phyloP scores from a whole-genome alignment of 2,797 vertebrate species.

The Alcedo atthis region DNA sequence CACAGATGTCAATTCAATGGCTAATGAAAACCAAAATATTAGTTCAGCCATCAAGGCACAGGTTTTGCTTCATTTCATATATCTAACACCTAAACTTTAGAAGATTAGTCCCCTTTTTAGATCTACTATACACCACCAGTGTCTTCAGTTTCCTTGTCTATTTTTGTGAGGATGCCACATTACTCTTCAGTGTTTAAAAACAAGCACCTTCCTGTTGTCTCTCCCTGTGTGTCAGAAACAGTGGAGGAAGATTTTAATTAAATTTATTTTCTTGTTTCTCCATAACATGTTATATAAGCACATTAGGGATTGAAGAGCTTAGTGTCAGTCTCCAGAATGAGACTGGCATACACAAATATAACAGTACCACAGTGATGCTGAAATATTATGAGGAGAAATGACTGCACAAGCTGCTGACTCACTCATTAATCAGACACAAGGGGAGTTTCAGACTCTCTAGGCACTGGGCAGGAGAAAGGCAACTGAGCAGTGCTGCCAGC shows the following conservation, averaged over 20 bases:
- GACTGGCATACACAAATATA: conserved; percentile 9
- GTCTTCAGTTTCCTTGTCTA: neutral
- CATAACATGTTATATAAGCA: conserved; percentile 39
- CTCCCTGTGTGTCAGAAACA: neutral
- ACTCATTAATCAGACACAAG: neutral
- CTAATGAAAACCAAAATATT: neutral
- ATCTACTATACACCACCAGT: neutral
- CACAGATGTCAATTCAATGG: neutral
- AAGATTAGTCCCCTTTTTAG: neutral
- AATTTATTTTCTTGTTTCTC: conserved; percentile 24
- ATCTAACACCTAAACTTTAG: neutral
- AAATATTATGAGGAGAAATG: neutral
- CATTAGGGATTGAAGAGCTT: conserved; percentile 45
- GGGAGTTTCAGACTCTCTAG: neutral
- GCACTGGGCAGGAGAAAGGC: neutral
- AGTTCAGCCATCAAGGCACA: neutral
- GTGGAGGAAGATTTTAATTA: conserved; percentile 35
- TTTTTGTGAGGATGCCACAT: neutral
- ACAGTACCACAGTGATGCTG: neutral
- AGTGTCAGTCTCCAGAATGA: neutral
- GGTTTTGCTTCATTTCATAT: neutral
- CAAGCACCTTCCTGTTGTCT: neutral
- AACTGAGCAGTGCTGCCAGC: neutral
- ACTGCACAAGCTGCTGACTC: conserved; percentile 24
- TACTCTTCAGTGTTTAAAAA: neutral